phyloP scores from a whole-genome alignment of 2,888 invertebrate species.

The Megamerina dolium region DNA sequence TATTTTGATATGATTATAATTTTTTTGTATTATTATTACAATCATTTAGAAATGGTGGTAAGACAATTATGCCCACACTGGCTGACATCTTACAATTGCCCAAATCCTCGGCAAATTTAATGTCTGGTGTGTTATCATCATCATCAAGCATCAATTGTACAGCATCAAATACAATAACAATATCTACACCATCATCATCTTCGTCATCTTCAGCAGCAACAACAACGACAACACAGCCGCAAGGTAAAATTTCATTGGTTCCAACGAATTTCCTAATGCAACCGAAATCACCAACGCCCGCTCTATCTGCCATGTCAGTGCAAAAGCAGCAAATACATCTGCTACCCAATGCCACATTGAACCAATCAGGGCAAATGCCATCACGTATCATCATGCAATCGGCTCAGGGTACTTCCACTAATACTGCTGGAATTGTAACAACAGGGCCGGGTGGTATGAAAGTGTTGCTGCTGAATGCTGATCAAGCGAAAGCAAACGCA shows the following conservation, averaged over 20 bases:
- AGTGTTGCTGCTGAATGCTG: constrained; percentile 45
- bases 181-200: constrained; percentile 21
- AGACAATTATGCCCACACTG: constrained; percentile 26
- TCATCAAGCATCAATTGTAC: constrained; percentile 13
- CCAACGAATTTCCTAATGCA: constrained; percentile 49
- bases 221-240: constrained; percentile 10
- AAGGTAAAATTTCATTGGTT: constrained; percentile 45
- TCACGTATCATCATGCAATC: constrained; percentile 31
- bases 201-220: constrained; percentile 14
- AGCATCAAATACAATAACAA: constrained; percentile 12
- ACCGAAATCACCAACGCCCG: constrained; percentile 23
- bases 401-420: constrained; percentile 19
- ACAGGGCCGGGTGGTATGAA: constrained; percentile 44
- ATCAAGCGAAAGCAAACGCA: constrained; percentile 24
- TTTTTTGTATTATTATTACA: not conserved
- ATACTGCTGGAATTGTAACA: constrained; percentile 26
- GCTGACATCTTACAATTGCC: constrained; percentile 35
- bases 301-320: constrained; percentile 6
- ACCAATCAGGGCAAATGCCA: constrained; percentile 11
- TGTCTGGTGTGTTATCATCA: constrained; percentile 12
- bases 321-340: constrained; percentile 12
- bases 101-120: constrained; percentile 25
- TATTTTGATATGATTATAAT: too few relatives aligned
- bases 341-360: constrained; percentile 16
- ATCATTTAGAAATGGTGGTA: not conserved